phyloP scores from a whole-genome alignment of 2,797 vertebrate genomes.

The Sebastes vulpes region DNA sequence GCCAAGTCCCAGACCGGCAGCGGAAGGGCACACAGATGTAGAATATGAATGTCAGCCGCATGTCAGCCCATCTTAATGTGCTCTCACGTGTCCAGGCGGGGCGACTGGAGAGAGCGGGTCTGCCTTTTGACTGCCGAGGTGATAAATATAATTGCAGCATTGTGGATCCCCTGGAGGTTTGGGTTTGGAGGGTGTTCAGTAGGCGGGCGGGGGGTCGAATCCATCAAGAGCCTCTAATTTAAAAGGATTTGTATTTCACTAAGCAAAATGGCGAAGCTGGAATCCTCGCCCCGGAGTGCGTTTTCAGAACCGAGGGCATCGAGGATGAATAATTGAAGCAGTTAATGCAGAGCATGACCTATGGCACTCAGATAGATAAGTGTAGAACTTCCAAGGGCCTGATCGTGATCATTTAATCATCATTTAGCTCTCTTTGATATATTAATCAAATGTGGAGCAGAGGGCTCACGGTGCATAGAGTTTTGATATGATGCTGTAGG shows the following conservation, averaged over 20 bases:
- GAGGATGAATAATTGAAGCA: conserved; percentile 81
- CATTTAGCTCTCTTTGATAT: conserved; percentile 63
- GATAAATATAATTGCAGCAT: conserved; percentile 83
- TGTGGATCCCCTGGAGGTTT: conserved; percentile 67
- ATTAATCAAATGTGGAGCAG: conserved; percentile 60
- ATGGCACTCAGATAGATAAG: conserved; percentile 71
- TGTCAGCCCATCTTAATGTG: conserved; percentile 65
- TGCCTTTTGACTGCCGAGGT: conserved; percentile 67
- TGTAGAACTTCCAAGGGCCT: conserved; percentile 61
- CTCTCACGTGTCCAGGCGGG: conserved; percentile 46
- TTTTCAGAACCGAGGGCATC: conserved; percentile 63
- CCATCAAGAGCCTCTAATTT: conserved; percentile 73
- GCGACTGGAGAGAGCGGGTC: conserved; percentile 32
- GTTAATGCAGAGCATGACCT: conserved; percentile 76
- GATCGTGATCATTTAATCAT: conserved; percentile 67
- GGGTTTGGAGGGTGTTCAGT: conserved; percentile 54
- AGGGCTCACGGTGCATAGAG: conserved; percentile 13
- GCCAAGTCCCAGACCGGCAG: conserved; percentile 36
- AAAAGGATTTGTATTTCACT: conserved; percentile 71
- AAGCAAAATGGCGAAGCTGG: conserved; percentile 64
- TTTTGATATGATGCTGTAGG: conserved; percentile 19
- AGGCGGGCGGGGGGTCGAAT: conserved; percentile 48
- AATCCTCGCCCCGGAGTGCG: conserved; percentile 54
- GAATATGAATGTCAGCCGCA: conserved; percentile 65
- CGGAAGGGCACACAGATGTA: conserved; percentile 47